These are phyloP conservation scores for Lepetodrilus schrolli DNA, from an alignment of 2,888 invertebrate species.

Conservation along the genomic window DNA sequence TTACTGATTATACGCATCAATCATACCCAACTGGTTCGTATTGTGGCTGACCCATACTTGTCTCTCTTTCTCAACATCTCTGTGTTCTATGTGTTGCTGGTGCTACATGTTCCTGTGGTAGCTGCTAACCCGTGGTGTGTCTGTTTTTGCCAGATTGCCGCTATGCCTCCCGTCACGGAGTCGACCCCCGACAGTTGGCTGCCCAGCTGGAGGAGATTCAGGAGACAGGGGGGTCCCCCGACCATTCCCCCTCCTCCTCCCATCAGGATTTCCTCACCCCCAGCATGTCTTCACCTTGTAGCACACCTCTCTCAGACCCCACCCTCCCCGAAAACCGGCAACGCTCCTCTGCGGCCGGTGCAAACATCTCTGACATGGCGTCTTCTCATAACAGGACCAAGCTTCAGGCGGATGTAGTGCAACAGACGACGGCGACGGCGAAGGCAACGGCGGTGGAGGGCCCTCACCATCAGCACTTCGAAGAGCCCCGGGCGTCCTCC, in stretches of 20 bases:
- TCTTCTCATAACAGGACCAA: conserved; percentile 24
- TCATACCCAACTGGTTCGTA: too few species aligned
- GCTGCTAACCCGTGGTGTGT: background rate
- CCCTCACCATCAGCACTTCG: background rate
- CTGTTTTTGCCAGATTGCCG: conserved; percentile 40
- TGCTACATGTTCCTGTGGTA: conserved; percentile 14
- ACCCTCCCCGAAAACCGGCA: conserved; percentile 61
- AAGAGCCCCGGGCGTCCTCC: background rate
- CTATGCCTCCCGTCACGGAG: conserved; percentile 53
- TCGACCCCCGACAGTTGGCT: conserved; percentile 71
- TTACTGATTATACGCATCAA: too few species aligned
- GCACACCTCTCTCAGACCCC: conserved; percentile 69
- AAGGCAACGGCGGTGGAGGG: background rate
- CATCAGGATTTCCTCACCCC: conserved; percentile 71
- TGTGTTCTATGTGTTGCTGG: too few species aligned
- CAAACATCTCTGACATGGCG: conserved; percentile 1
- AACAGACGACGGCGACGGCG: too few species aligned
- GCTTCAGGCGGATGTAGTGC: background rate
- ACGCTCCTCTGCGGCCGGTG: conserved; percentile 23
- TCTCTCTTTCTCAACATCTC: too few species aligned
- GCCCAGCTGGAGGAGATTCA: conserved; percentile 70
- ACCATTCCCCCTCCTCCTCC: conserved; percentile 69
- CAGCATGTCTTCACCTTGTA: conserved; percentile 69
- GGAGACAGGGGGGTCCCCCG: conserved; percentile 64
- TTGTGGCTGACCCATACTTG: too few species aligned